Conservation (phyloP, 1,140 invertebrate genomes). For the Diabrotica undecimpunctata region DNA sequence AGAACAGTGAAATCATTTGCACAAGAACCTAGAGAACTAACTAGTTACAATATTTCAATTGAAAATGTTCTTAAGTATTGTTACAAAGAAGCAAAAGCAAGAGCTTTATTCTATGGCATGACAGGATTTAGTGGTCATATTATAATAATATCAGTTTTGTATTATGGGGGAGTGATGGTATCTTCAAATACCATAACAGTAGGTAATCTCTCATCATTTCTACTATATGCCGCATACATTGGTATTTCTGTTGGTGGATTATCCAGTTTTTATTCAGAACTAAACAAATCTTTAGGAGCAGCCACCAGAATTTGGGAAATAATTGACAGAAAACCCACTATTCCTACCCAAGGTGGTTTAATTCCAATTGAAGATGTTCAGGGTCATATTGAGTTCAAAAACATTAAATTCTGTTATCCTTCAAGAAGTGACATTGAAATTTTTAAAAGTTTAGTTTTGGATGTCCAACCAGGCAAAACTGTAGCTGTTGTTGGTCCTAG, state of each 20-base stretch:
- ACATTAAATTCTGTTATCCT: constrained; percentile 66
- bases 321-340: constrained; percentile 73
- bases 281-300: constrained; percentile 91
- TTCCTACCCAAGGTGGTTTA: constrained; percentile 63
- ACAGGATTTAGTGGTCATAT: constrained; percentile 91
- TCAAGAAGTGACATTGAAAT: constrained; percentile 61
- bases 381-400: constrained; percentile 69
- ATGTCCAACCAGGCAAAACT: constrained; percentile 66
- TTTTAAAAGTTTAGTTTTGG: constrained; percentile 66
- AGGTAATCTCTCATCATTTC: constrained; percentile 85
- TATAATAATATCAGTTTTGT: constrained; percentile 88
- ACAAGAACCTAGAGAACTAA: constrained; percentile 76
- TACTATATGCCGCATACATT: constrained; percentile 90
- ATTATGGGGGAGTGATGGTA: constrained; percentile 89
- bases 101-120: constrained; percentile 88
- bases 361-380: constrained; percentile 50
- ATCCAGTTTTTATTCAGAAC: constrained; percentile 86
- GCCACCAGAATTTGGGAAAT: constrained; percentile 85
- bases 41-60: constrained; percentile 67
- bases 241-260: constrained; percentile 84
- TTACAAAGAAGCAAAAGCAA: constrained; percentile 82
- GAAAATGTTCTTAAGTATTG: constrained; percentile 72
- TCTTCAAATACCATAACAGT: constrained; percentile 77
- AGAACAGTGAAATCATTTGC: constrained; percentile 91
- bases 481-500: constrained; percentile 79